A percentile compares a stretch with the other conserved stretches of the same genome.
phyloP scores from a whole-genome alignment of 2,797 vertebrate genomes.

The Pseudopleuronectes americanus region DNA sequence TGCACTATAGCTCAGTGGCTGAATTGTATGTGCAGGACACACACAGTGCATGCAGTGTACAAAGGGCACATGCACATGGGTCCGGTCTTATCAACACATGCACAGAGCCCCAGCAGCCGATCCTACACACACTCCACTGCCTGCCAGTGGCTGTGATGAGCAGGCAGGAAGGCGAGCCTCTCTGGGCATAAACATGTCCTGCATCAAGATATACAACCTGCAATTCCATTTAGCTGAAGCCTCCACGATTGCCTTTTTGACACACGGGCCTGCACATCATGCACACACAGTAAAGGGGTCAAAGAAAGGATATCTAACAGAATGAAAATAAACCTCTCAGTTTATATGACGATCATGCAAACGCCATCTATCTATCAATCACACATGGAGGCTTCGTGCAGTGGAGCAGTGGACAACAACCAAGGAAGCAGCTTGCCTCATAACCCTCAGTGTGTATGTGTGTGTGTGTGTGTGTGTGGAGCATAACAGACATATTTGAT shows the following conservation, averaged over 20 bases:
- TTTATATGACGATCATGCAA: constrained; percentile 55
- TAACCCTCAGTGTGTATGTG: neutral
- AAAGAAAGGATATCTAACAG: constrained; percentile 58
- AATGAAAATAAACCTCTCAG: constrained; percentile 46
- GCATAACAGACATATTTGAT: no score
- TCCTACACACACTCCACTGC: constrained; percentile 21
- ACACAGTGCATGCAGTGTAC: neutral
- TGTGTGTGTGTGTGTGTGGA: no score
- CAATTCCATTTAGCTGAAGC: constrained; percentile 68
- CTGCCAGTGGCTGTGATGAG: constrained; percentile 68
- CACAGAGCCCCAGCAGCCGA: constrained; percentile 7
- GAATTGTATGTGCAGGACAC: neutral
- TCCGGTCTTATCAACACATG: constrained; percentile 10
- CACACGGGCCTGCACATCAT: constrained; percentile 3
- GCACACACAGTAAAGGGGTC: constrained; percentile 24
- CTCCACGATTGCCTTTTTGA: constrained; percentile 65
- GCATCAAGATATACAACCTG: constrained; percentile 72
- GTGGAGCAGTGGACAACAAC: neutral
- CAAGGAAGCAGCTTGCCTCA: neutral
- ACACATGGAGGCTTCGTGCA: neutral
- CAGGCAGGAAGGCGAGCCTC: constrained; percentile 69
- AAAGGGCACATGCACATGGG: neutral
- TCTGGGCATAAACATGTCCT: constrained; percentile 75
- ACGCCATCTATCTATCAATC: constrained; percentile 35
- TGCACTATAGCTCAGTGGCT: no score